Evolutionary conservation across 2,113 vertebrate species (phyloP), one percentile per base, ranked within the genome.

Genomic region (Microcebus jonahi): DNA sequence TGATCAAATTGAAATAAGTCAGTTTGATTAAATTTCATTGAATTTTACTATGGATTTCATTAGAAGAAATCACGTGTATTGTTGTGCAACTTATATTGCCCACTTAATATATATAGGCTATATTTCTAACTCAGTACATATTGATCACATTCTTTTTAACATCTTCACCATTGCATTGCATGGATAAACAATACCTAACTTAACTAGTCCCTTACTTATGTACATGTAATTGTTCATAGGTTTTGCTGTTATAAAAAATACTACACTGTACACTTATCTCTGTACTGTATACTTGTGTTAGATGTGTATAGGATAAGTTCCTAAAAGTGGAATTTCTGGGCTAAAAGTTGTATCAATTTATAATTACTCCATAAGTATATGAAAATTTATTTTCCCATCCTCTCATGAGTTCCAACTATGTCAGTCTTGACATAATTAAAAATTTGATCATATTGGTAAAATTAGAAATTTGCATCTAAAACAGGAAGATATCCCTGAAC

Each of bases 391-490:
- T 96, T 93, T 88, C n/a, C 70, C 21, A 93, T 70, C 68, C 88
- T 89, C 27, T 97, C 42, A 90, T 53, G 20, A 94, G 75, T 92
- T 96, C 83, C 83, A 96, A 79, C 95, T 95, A 87, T 97, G 94
- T 89, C 96, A 96, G 85, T 96, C 91, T 97, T 73, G 71, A 96
- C 53, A 63, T 96, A 92, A 97, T 96, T 96, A 97, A 89, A 98
- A 80, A 84, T 92, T 96, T 97, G 91, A 95, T 96, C 76, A 63
- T 94, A 80, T 65, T 97, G 88, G 89, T 96, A 89, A 97, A 94
- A 91, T 97, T 97, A 94, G 91, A 98, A 95, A 95, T 95, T 97
- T 94, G 79, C 85, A 95, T 93, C 59, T 93, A 94, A 95, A 94
- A 94, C 90, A 96, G 48, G 77, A 90, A 97, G 94, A 86, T 97